phyloP scores from a whole-genome alignment of 1,140 invertebrate genomes.

The Drosophila willistoni region DNA sequence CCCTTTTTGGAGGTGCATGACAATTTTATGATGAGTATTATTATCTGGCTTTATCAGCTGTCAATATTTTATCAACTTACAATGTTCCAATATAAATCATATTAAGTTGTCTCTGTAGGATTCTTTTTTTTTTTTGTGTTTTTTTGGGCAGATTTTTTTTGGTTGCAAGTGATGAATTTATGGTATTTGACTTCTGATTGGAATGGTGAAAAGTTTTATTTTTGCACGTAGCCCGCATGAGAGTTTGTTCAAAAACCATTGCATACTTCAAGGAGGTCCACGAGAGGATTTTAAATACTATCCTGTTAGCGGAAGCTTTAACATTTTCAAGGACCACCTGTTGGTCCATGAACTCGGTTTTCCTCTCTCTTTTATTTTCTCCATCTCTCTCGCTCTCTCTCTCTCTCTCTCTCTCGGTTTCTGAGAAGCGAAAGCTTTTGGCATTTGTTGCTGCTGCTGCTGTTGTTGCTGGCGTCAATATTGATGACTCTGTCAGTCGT shows the following conservation, averaged over 20 bases:
- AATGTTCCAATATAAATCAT: constrained; percentile 29
- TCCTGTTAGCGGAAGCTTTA: constrained; percentile 19
- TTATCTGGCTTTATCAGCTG: constrained; percentile 52
- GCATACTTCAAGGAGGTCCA: constrained; percentile 36
- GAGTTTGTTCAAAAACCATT: constrained; percentile 10
- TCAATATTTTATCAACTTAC: constrained; percentile 40
- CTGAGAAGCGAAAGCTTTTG: constrained; percentile 15
- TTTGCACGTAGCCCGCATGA: not conserved
- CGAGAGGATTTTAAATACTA: constrained; percentile 20
- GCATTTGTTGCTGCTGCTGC: constrained; percentile 13
- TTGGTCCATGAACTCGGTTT: constrained; percentile 3
- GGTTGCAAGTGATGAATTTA: constrained; percentile 24
- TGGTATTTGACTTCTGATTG: constrained; percentile 32
- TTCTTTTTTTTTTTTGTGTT: not conserved
- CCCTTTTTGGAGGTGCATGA: not conserved
- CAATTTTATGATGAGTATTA: constrained; percentile 39
- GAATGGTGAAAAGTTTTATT: not conserved
- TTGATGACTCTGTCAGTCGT: constrained; percentile 43
- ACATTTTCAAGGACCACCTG: constrained; percentile 12
- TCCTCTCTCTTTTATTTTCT: constrained; percentile 15
- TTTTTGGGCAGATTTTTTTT: constrained; percentile 5
- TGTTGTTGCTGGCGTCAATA: constrained; percentile 32
- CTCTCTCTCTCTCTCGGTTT: constrained; percentile 13
- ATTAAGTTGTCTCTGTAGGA: constrained; percentile 13
- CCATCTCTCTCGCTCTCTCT: not conserved